Evolutionary conservation across 2,797 vertebrate species (phyloP).

Genomic region (Betta splendens): DNA sequence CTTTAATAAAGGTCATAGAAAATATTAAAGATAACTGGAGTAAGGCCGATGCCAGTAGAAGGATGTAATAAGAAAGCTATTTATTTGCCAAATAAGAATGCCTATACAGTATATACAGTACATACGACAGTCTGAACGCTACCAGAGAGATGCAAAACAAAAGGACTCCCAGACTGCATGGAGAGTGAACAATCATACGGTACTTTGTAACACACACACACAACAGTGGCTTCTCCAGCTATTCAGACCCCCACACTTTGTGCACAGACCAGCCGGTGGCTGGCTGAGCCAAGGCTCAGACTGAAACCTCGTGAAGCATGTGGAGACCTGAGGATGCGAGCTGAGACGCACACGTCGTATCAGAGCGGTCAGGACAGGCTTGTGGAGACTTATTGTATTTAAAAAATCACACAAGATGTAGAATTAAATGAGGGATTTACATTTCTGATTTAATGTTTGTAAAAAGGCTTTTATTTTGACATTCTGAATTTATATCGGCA

Average conservation of each 20-base stretch:
- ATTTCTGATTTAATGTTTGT: not conserved
- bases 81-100: slow-evolving; percentile 82
- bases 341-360: no score
- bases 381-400: not conserved
- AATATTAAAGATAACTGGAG: not conserved
- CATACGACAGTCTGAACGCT: slow-evolving; percentile 74
- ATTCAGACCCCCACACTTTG: not conserved
- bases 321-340: not conserved
- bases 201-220: slow-evolving; percentile 65
- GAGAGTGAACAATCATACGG: slow-evolving; percentile 67
- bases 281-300: not conserved
- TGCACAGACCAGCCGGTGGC: not conserved
- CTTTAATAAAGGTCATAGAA: not conserved
- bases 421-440: not conserved
- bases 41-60: slow-evolving; percentile 5
- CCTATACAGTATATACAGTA: slow-evolving; percentile 82
- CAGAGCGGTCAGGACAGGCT: no score
- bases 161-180: slow-evolving; percentile 73
- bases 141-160: slow-evolving; percentile 69
- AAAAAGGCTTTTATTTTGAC: no score
- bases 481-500: not conserved
- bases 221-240: slow-evolving; percentile 23
- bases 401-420: not conserved
- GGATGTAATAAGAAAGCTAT: slow-evolving; percentile 75
- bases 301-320: no score